Conservation (phyloP, 2,888 invertebrate genomes). For the Ischnura elegans region DNA sequence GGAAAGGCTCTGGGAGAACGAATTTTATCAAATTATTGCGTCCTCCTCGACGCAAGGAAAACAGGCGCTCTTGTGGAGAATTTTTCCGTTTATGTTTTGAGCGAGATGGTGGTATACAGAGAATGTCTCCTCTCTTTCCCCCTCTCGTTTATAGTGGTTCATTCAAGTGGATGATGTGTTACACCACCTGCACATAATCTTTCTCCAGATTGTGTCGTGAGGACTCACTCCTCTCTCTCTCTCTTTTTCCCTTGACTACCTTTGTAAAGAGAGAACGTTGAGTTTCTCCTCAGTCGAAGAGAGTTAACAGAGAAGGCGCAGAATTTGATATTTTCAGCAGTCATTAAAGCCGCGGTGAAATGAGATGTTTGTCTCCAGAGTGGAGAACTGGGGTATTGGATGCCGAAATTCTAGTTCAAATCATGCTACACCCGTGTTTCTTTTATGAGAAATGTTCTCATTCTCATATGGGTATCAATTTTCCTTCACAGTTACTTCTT, state of each 20-base stretch:
- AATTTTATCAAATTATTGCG: neutral
- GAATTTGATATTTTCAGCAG: neutral
- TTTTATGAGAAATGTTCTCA: neutral
- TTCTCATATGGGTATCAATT: neutral
- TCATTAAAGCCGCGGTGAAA: neutral
- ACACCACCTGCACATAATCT: neutral
- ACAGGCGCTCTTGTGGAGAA: neutral
- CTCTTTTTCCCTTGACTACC: no score
- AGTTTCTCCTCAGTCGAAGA: neutral
- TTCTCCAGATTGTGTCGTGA: neutral
- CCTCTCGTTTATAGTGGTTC: neutral
- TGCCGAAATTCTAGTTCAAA: neutral
- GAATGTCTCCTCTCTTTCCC: neutral
- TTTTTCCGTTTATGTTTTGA: neutral
- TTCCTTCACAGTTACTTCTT: neutral
- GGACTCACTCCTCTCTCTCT: neutral
- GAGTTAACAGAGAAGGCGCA: neutral
- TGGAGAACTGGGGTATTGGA: neutral
- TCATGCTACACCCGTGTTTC: neutral
- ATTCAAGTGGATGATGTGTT: neutral
- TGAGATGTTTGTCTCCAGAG: neutral
- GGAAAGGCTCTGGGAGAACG: neutral
- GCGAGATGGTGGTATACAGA: no score
- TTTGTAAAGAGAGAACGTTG: neutral
- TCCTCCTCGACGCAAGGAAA: neutral